Base-by-base conservation (phyloP, 2,888 invertebrate genomes). In the Nesidiocoris tenuis region DNA sequence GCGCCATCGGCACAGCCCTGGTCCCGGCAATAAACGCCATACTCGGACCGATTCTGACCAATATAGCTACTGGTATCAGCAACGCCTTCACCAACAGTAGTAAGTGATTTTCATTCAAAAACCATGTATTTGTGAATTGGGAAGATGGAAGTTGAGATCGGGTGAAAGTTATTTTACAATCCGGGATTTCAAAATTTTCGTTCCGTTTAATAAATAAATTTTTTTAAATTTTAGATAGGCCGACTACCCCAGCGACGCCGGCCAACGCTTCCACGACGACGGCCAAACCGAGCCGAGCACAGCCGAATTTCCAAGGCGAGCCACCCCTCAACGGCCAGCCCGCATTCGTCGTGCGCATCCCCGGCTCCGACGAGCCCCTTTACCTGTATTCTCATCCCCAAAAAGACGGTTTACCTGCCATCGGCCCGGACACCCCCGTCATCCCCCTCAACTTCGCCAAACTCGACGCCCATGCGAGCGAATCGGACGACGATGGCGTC, bases 41-140 rank as follows among this genome's bases (percentile, higher is more conserved):
- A n/a, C 19, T 75, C 1, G 75, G 67, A 12, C 75, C 75, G 7
- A 68, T 75, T 17, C 61, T 75, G 55, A 68, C 68, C n/a, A 75
- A 75, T 39, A 24, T 75, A n/a, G 75, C 75, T 39, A 16, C 5
- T 9, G 75, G 75, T 7, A 68, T 75, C n/a, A n/a, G 57, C 17
- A 0, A 21, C 17, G 75, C 75, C 1, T 68, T 75, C 22, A 61
- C 57, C 67, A 68, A 68, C 68, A 68, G 68, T 16, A 75, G 75
- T 75, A 54, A 67, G 68, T 68, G 39, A 72, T 71, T 19, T 64
- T 17, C 54, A 54, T 54, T 54, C 12, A 54, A 7, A 54, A 54
- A n/a, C n/a, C n/a, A n/a, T n/a, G n/a, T n/a, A n/a, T n/a, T n/a
- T n/a, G n/a, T n/a, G n/a, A n/a, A n/a, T n/a, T n/a, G n/a, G n/a